A percentile compares a stretch with the other conserved stretches of the same genome.
Evolutionary conservation across 2,113 vertebrate genomes (phyloP).

Genomic region (Tachycineta bicolor): DNA sequence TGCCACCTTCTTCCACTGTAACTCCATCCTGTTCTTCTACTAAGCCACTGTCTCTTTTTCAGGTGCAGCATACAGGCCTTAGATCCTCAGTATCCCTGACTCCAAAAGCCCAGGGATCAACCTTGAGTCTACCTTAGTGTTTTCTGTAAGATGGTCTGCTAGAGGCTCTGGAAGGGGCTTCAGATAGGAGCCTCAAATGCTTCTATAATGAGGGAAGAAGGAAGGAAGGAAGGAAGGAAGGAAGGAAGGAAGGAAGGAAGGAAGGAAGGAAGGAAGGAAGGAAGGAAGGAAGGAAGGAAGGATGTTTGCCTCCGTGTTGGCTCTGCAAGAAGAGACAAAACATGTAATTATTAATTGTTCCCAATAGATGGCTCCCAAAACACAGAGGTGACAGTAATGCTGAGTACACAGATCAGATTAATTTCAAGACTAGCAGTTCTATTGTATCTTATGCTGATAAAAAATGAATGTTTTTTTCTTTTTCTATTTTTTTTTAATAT

Average conservation of each 20-base stretch:
- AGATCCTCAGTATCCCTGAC: background rate
- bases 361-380: background rate
- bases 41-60: background rate
- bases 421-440: background rate
- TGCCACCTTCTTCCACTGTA: background rate
- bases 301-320: rapidly evolving
- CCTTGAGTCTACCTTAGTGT: background rate
- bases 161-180: background rate
- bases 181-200: background rate
- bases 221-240: too few relatives aligned
- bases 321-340: background rate
- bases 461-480: background rate
- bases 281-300: background rate
- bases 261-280: too few relatives aligned
- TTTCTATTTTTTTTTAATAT: background rate
- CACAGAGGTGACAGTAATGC: background rate
- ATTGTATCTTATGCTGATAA: background rate
- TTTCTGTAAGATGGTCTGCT: background rate
- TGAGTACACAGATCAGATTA: background rate
- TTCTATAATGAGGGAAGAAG: background rate
- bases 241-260: background rate
- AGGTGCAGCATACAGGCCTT: background rate
- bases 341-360: background rate
- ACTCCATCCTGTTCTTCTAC: background rate
- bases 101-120: background rate